Evolutionary conservation across 92 coral and sea anemone species (phyloP).

Genomic region (Micromussa lordhowensis): DNA sequence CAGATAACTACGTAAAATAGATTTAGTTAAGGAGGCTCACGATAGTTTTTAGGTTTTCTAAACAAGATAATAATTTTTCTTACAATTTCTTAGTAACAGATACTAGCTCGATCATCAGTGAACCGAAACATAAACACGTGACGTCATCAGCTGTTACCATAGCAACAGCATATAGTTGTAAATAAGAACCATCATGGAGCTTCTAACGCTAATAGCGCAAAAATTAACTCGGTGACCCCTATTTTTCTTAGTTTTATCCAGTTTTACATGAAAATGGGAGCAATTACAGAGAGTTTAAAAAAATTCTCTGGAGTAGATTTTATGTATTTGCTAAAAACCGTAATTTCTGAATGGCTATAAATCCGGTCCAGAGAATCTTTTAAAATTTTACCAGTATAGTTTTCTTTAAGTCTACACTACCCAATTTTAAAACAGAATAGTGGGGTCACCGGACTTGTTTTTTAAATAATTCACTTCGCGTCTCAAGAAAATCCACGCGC

Average conservation of each 20-base stretch:
- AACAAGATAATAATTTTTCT: no score
- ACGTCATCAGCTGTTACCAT: conserved; percentile 6
- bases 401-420: conserved; percentile 2
- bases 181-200: conserved; percentile 34
- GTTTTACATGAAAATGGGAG: neutral
- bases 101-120: no score
- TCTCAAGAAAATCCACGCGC: neutral
- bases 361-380: neutral
- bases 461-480: neutral
- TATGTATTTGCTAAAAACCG: neutral
- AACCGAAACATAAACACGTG: neutral
- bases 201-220: conserved; percentile 30
- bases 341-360: conserved; percentile 4
- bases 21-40: no score
- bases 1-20: no score
- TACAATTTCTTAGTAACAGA: no score
- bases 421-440: neutral
- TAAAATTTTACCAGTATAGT: neutral
- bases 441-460: conserved; percentile 29
- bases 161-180: no score
- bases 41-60: no score
- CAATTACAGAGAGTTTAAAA: conserved; percentile 4
- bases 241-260: conserved; percentile 20
- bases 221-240: conserved; percentile 33
- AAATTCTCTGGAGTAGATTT: conserved; percentile 16